Conservation (phyloP, 2,888 invertebrate genomes). For the Caenorhabditis parvicauda region DNA sequence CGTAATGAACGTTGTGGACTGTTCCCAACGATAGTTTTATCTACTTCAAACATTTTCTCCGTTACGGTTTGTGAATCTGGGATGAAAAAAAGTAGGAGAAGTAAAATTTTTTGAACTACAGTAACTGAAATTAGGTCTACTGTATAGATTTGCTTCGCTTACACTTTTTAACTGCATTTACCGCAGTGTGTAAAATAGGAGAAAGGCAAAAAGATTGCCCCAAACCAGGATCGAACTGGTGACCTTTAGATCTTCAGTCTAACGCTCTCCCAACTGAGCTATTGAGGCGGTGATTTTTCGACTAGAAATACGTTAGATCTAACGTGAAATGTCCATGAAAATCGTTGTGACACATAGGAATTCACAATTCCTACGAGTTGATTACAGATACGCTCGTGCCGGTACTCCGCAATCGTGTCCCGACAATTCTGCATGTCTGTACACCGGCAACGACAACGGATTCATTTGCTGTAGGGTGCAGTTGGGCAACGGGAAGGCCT, state of each 20-base stretch:
- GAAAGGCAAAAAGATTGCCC: slow-evolving; percentile 35
- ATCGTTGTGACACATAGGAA: not conserved
- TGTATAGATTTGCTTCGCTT: too few species aligned
- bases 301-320: not conserved
- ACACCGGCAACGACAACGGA: slow-evolving; percentile 59
- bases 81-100: too few species aligned
- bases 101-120: too few species aligned
- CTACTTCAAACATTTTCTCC: too few species aligned
- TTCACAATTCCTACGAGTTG: too few species aligned
- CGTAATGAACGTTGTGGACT: too few species aligned
- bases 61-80: too few species aligned
- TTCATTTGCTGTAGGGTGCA: slow-evolving; percentile 62
- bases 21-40: too few species aligned
- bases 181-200: too few species aligned
- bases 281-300: slow-evolving; percentile 10
- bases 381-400: slow-evolving; percentile 48
- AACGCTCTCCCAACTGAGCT: slow-evolving; percentile 63
- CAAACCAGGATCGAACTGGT: slow-evolving; percentile 62
- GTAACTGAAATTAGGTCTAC: too few species aligned
- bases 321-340: not conserved
- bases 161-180: too few species aligned
- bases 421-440: slow-evolving; percentile 57
- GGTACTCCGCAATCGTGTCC: slow-evolving; percentile 58
- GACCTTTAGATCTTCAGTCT: slow-evolving; percentile 63
- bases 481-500: slow-evolving; percentile 38